Base-by-base conservation (phyloP, 2,888 invertebrate species). In the Trilocha varians region DNA sequence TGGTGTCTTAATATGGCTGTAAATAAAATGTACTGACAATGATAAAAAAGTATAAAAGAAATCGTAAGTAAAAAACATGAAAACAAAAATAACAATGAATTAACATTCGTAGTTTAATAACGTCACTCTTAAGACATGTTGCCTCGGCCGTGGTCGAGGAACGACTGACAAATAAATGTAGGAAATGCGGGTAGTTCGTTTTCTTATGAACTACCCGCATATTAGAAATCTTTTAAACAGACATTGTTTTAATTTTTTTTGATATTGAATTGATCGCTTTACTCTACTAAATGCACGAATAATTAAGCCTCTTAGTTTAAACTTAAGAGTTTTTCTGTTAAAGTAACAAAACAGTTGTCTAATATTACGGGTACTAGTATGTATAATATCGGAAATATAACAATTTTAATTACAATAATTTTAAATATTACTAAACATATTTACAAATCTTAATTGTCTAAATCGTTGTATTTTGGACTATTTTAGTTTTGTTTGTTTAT, bases 1-100 rank as follows among this genome's bases (percentile, higher is more conserved):
- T 39, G 34, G 15, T 25, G 25, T 25, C 25, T 25, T 25, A 25
- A 39, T 52, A 42, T 42, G 45, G 43, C 46, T 43, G 17, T 34
- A 34, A 25, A 15, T 35, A 34, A 34, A 16, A 34, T 33, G 33
- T 39, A 33, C 16, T 39, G n/a, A n/a, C n/a, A n/a, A n/a, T n/a
- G n/a, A n/a, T 17, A 17, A 39, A 39, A 17, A 39, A 39, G 34
- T 39, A 16, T 32, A 25, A 25, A 25, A 3, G 5, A 18, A 4
- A 25, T 9, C 11, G 25, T 25, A 11, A 25, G 6, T 25, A 25
- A 25, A 25, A 9, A 9, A 25, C 5, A 3, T 9, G 2, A 25
- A 25, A 25, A 25, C 25, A 25, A 25, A 25, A 25, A 25, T n/a
- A 25, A 25, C 2, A 25, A 4, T 25, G 3, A 2, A n/a, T n/a